Percentiles rank a stretch among this genome's conserved stretches.
These are phyloP conservation scores for Drosophila mettleri DNA, from an alignment of 2,888 invertebrate genomes.

Conservation along the genomic window DNA sequence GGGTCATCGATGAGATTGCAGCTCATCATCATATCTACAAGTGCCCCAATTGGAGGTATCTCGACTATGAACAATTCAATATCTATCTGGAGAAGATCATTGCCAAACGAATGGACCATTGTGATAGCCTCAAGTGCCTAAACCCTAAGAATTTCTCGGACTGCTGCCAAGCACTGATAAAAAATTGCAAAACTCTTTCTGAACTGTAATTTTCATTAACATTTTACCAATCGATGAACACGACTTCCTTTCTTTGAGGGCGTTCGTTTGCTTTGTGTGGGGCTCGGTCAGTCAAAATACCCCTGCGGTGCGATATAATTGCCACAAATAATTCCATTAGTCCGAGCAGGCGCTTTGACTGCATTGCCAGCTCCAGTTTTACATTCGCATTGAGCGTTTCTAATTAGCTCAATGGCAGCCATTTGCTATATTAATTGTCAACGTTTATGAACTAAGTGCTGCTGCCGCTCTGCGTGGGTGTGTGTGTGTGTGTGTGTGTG, in stretches of 20 bases:
- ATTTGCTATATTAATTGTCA: slow-evolving; percentile 78
- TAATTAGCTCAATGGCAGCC: slow-evolving; percentile 74
- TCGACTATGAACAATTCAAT: slow-evolving; percentile 58
- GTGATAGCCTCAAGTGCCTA: slow-evolving; percentile 8
- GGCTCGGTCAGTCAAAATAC: slow-evolving; percentile 37
- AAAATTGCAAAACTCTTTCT: neutral
- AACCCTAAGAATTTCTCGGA: slow-evolving; percentile 6
- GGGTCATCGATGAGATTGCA: slow-evolving; percentile 33
- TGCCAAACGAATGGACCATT: neutral
- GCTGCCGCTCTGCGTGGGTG: slow-evolving; percentile 4
- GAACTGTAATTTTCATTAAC: neutral
- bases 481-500: slow-evolving; percentile 11
- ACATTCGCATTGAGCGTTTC: slow-evolving; percentile 70
- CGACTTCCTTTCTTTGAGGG: neutral
- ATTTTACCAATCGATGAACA: neutral
- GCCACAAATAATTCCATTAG: slow-evolving; percentile 75
- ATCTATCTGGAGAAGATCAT: slow-evolving; percentile 49
- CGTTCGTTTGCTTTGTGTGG: slow-evolving; percentile 3
- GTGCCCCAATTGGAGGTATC: slow-evolving; percentile 39
- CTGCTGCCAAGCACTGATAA: slow-evolving; percentile 19
- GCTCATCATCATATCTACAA: slow-evolving; percentile 46
- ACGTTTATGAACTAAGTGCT: slow-evolving; percentile 73
- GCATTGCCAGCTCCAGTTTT: slow-evolving; percentile 49
- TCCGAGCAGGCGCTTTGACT: slow-evolving; percentile 20
- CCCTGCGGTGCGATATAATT: slow-evolving; percentile 69